Conservation (phyloP, 2,113 vertebrate species). For the Hippocampus comes region DNA sequence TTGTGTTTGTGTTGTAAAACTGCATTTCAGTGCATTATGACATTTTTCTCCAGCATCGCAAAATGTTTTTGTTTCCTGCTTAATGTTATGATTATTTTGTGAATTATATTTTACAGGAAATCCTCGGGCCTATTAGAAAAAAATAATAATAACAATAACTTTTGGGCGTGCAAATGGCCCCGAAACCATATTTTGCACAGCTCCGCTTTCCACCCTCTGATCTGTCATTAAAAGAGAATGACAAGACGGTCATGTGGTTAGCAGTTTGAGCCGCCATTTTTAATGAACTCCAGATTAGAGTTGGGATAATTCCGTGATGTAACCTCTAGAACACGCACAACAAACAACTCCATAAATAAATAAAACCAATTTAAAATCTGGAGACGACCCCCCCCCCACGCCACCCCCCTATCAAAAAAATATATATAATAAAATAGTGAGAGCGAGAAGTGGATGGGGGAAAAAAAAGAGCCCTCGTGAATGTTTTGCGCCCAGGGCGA, state of each 20-base stretch:
- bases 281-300: conserved; percentile 53
- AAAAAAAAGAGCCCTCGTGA: conserved; percentile 76
- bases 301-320: conserved; percentile 60
- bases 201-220: not conserved
- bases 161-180: conserved; percentile 4
- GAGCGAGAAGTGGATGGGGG: conserved; percentile 10
- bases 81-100: not conserved
- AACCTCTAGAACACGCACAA: conserved; percentile 65
- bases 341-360: conserved; percentile 76
- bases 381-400: conserved; percentile 41
- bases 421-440: conserved; percentile 47
- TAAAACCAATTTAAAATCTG: conserved; percentile 78
- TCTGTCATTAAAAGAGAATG: conserved; percentile 29
- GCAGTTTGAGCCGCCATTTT: conserved; percentile 36
- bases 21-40: no score
- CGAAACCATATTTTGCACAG: not conserved
- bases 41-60: not conserved
- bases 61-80: not conserved
- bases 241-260: conserved; percentile 26
- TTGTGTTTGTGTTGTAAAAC: not conserved
- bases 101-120: not conserved
- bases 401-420: conserved; percentile 32
- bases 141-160: not conserved
- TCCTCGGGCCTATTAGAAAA: not conserved
- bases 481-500: conserved; percentile 88